phyloP scores from a whole-genome alignment of 2,797 vertebrate species.

The Phrynocephalus forsythii region DNA sequence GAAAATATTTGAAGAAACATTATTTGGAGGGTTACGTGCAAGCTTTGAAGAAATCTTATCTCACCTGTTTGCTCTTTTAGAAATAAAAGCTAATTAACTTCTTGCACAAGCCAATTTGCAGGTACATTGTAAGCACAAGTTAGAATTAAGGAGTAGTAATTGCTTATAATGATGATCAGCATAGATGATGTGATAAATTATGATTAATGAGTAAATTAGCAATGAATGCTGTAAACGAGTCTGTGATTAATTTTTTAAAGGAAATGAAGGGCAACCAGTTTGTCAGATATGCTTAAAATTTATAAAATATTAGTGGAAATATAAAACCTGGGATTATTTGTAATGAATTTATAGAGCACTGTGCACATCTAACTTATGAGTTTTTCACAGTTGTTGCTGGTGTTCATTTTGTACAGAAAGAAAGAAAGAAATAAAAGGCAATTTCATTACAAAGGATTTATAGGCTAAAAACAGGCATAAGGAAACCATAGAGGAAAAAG shows the following conservation, averaged over 20 bases:
- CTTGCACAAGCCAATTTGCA: slow-evolving; percentile 64
- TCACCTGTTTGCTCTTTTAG: slow-evolving; percentile 43
- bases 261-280: slow-evolving; percentile 32
- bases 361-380: not conserved
- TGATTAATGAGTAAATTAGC: slow-evolving; percentile 72
- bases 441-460: not conserved
- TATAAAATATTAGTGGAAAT: slow-evolving; percentile 39
- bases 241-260: slow-evolving; percentile 55
- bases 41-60: slow-evolving; percentile 44
- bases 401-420: not conserved
- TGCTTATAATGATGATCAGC: slow-evolving; percentile 68
- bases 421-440: not conserved
- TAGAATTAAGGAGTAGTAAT: slow-evolving; percentile 70
- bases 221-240: slow-evolving; percentile 63
- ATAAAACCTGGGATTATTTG: slow-evolving; percentile 21
- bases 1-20: slow-evolving; percentile 2
- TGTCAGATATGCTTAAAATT: slow-evolving; percentile 37
- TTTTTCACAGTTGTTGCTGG: too few species aligned
- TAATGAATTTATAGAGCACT: not conserved
- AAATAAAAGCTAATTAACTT: slow-evolving; percentile 69
- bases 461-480: not conserved
- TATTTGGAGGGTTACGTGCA: slow-evolving; percentile 26
- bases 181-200: slow-evolving; percentile 70
- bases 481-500: not conserved
- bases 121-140: slow-evolving; percentile 58